Base-by-base conservation (phyloP, 2,797 vertebrate species). In the Fistularia tabacaria region DNA sequence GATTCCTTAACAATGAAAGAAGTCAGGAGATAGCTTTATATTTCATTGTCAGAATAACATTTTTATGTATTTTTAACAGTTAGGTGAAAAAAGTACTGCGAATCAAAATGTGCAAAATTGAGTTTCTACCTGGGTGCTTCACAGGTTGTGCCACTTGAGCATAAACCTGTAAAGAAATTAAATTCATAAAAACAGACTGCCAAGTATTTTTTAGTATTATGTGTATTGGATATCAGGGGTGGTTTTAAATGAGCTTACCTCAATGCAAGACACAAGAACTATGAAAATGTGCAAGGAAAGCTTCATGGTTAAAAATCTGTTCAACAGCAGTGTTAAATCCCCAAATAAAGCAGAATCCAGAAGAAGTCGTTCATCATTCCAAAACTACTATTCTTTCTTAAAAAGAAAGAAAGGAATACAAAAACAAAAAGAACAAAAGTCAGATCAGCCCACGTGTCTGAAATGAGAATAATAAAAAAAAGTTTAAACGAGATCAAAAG, bases 41-140 rank as follows among this genome's bases (percentile, higher is more conserved):
- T 25, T 25, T 25, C 25, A 25, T 25, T 25, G 25, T 25, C 5
- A 25, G 2, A 25, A 25, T 25, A 25, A 25, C 25, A 25, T 25
- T 25, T 25, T 25, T 25, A 2, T 25, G 25, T 25, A n/a, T 25
- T 25, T 25, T 25, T 25, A 25, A 51, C 14, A 6, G 25, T 49
- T 3, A n/a, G 7, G 8, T n/a, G n/a, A 12, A 8, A n/a, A 48
- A 36, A 25, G 5, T 25, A 25, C 25, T 25, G 5, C 5, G 25
- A 25, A 25, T 25, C 25, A 25, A 25, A 25, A 25, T 25, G 25
- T 49, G 10, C 5, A 69, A 49, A 52, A 62, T 52, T 0, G 3
- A 3, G 13, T 54, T 38, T 65, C 78, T 91, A 93, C 91, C 92
- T 90, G 90, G 87, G 80, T 91, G 90, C 64, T 88, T 86, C 36